A percentile compares a stretch with the other conserved stretches of the same genome.
Evolutionary conservation across 1,140 invertebrate genomes (phyloP).

Genomic region (Luehdorfia chinensis): DNA sequence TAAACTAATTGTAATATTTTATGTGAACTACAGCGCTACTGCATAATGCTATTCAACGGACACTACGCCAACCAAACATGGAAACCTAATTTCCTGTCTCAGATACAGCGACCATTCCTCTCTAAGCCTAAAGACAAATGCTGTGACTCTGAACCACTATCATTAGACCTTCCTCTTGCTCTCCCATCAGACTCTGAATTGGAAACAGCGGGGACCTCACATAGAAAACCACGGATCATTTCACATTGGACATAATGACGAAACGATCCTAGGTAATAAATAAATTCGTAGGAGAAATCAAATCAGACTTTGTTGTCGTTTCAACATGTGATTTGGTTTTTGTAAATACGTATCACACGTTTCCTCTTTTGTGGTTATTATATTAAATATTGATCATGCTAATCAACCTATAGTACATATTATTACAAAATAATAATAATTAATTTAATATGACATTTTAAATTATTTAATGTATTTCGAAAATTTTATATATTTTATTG

Average conservation of each 20-base stretch:
- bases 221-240: constrained; percentile 30
- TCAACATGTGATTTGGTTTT: no score
- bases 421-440: no score
- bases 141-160: constrained; percentile 34
- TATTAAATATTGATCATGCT: no score
- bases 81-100: constrained; percentile 74
- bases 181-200: constrained; percentile 3
- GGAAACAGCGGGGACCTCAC: constrained; percentile 17
- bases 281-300: not conserved
- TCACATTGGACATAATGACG: not conserved
- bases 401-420: no score
- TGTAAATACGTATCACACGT: no score
- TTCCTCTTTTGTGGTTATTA: no score
- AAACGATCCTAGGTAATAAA: not conserved
- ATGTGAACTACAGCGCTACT: no score
- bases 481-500: no score
- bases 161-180: constrained; percentile 32
- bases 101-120: constrained; percentile 53
- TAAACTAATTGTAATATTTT: no score
- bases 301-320: no score
- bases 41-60: constrained; percentile 37
- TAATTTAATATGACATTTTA: no score
- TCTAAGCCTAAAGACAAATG: constrained; percentile 70
- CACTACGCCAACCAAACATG: constrained; percentile 55
- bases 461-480: no score